Evolutionary conservation across 1,140 invertebrate species (phyloP), one percentile per base, ranked within the genome.

Genomic region (Piezodorus guildinii): DNA sequence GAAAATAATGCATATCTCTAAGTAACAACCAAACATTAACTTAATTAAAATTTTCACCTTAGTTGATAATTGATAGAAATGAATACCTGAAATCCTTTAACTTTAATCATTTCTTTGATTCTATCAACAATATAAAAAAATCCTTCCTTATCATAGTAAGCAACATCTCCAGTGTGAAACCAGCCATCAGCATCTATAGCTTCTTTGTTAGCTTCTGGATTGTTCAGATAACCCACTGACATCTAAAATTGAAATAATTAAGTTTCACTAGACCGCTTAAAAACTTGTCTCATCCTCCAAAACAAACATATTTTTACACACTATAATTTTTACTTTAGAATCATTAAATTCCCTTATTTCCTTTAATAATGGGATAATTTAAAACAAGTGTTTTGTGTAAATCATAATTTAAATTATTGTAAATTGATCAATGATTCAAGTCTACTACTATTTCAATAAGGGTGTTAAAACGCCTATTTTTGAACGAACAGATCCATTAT

Each of bases 121-220:
- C 88, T 74, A 71, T 89, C 88, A 2, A 86, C 83, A 66, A 90
- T 81, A 65, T 80, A 87, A 69, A 89, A 81, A 67, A 77, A 81
- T 4, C 80, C 82, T 5, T 87, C 79, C 3, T 79, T 70, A 68
- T 90, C 86, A 68, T 82, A 84, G 71, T 84, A 87, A 0, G 83
- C 88, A 63, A 91, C 79, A 73, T 91, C 87, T 21, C 88, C 88
- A 30, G 88, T 88, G 62, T 86, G 81, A 14, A 91, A 72, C 81
- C 85, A 91, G 2, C 86, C 85, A 54, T 89, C 81, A 16, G 69
- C 65, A 69, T 85, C 83, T 3, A 91, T 76, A 0, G 81, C 82
- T 15, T 81, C 80, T 17, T 77, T 75, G 8, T 85, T 87, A 2
- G 85, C 82, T 62, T 79, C 74, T 0, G 72, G 69, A 69, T 90